Evolutionary conservation across 2,888 invertebrate genomes (phyloP).

Genomic region (Rhimphoctona megacephalus): DNA sequence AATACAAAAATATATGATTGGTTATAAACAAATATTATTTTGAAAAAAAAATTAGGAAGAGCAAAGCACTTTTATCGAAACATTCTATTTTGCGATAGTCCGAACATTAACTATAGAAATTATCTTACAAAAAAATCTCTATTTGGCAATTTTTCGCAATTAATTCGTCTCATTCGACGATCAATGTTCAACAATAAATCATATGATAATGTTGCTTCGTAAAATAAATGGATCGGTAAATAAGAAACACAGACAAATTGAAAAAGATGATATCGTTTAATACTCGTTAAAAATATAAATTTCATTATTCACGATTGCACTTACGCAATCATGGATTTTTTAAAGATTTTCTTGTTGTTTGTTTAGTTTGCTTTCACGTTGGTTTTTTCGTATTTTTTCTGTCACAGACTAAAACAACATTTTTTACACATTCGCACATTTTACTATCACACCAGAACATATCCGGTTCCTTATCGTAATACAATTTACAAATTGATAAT

Average conservation of each 20-base stretch:
- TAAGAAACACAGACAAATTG: constrained; percentile 65
- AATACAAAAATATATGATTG: too few species aligned
- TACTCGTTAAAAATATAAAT: constrained; percentile 83
- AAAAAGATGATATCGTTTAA: constrained; percentile 80
- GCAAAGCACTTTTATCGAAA: too few species aligned
- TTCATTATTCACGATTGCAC: constrained; percentile 75
- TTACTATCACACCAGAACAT: constrained; percentile 36
- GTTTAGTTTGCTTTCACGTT: constrained; percentile 38
- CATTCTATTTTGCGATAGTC: too few species aligned
- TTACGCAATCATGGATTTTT: constrained; percentile 60
- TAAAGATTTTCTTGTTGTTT: constrained; percentile 61
- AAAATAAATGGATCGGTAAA: background rate
- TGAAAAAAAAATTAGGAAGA: too few species aligned
- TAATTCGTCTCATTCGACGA: background rate
- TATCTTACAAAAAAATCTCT: too few species aligned
- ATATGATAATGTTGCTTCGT: background rate
- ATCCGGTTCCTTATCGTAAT: constrained; percentile 71
- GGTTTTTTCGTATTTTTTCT: constrained; percentile 38
- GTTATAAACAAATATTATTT: too few species aligned
- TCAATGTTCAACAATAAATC: background rate
- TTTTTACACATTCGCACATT: constrained; percentile 40
- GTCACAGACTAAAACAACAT: constrained; percentile 37
- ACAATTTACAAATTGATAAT: constrained; percentile 71
- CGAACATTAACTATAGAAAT: background rate
- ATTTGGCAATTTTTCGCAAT: background rate